Conservation (phyloP, 1,140 invertebrate species). For the Thalassaphorura encarpata region DNA sequence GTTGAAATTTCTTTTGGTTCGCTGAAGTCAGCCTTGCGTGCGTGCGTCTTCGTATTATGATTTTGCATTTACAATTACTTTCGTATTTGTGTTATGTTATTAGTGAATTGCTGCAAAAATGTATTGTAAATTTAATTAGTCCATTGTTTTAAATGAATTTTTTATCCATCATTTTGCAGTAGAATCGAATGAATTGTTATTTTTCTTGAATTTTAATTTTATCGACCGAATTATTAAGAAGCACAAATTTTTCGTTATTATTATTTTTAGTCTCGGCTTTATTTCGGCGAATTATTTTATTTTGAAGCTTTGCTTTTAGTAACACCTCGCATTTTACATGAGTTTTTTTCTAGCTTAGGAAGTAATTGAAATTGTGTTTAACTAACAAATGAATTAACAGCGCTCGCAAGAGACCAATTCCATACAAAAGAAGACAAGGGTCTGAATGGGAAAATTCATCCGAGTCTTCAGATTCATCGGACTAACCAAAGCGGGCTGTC, state of each 20-base stretch:
- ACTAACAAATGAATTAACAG: slow-evolving; percentile 47
- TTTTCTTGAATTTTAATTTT: too few species aligned
- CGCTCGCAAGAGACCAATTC: slow-evolving; percentile 78
- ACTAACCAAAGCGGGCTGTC: too few species aligned
- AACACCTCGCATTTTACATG: background rate
- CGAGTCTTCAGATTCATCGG: slow-evolving; percentile 4
- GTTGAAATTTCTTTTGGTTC: background rate
- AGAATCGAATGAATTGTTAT: too few species aligned
- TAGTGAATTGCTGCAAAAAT: too few species aligned
- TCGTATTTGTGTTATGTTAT: background rate
- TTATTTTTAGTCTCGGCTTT: slow-evolving; percentile 5
- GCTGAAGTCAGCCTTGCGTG: background rate
- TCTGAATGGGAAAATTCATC: slow-evolving; percentile 27
- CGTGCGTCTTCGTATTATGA: background rate
- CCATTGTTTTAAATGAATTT: too few species aligned
- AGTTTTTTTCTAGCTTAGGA: background rate
- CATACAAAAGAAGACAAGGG: slow-evolving; percentile 56
- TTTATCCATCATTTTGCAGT: too few species aligned
- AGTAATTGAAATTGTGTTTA: slow-evolving; percentile 8
- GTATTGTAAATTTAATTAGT: too few species aligned
- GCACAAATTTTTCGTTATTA: too few species aligned
- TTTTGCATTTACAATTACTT: background rate
- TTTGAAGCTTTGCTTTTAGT: background rate
- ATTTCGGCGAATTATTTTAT: slow-evolving; percentile 3
- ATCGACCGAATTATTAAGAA: too few species aligned